Evolutionary conservation across 2,888 invertebrate genomes (phyloP), one percentile per base, ranked within the genome.

Genomic region (Zhuqinia jingwanae): DNA sequence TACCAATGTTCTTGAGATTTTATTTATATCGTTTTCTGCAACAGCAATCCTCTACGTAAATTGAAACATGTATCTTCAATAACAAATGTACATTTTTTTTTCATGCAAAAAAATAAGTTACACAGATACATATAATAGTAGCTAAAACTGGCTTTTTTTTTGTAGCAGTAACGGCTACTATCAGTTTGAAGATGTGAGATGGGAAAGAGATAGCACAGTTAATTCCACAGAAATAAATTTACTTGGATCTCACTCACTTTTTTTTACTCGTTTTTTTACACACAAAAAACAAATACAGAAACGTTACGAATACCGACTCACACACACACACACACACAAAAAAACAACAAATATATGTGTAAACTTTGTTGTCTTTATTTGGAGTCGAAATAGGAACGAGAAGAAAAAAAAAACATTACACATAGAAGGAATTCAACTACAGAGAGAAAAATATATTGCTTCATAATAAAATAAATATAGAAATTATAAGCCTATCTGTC

Each of bases 151-250:
- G 47, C 2, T n/a, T 47, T 10, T 8, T 10, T 10, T 8, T 65
- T 30, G 17, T 65, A 17, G 36, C 17, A 3, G 42, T 17, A 11
- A 25, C 11, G 22, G n/a, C 22, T 60, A 36, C 65, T 65, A 65
- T 65, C 50, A 47, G 20, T 70, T 25, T 20, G n/a, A n/a, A n/a
- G n/a, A n/a, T n/a, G n/a, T n/a, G 25, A 70, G 70, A 70, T 70
- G 70, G 13, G 70, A 50, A 25, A 15, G 25, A 70, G 70, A 70
- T 70, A 47, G n/a, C 3, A 70, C 15, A 82, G 56, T 76, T 83
- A 76, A 76, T 76, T 83, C 68, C 53, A 22, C 53, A 8, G 56
- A 84, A 78, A 78, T 78, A 84, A 77, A 78, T 84, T 84, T 84
- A 42, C 45, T 76, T 17, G 53, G 70, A 70, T 70, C 45, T n/a